phyloP scores from a whole-genome alignment of 2,888 invertebrate species.

The Copidosoma aretas region DNA sequence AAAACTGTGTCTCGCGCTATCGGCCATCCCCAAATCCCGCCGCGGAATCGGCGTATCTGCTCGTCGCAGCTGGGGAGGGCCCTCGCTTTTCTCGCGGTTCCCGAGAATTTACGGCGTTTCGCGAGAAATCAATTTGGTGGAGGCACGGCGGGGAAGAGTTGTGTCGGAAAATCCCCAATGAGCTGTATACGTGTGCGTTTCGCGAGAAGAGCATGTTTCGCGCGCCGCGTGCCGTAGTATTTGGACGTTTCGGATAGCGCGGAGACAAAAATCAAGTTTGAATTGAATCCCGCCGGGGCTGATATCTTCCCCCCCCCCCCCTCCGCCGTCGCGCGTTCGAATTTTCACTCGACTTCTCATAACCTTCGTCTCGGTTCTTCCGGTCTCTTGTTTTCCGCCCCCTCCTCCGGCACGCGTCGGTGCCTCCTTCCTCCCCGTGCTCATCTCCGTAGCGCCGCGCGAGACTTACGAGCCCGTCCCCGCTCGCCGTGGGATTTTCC shows the following conservation, averaged over 20 bases:
- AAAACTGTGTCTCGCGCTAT: slow-evolving; percentile 33
- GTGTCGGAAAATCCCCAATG: no score
- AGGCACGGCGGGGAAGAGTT: no score
- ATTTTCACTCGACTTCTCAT: slow-evolving; percentile 35
- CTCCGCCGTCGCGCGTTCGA: slow-evolving; percentile 31
- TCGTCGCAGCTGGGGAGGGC: no score
- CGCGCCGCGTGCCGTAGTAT: no score
- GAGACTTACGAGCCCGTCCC: slow-evolving; percentile 26
- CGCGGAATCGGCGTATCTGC: slow-evolving; percentile 25
- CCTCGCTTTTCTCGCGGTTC: slow-evolving; percentile 12
- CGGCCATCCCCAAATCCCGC: slow-evolving; percentile 30
- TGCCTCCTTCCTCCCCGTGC: slow-evolving; percentile 14
- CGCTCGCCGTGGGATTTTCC: slow-evolving; percentile 12
- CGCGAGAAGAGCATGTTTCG: no score
- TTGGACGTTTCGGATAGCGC: slow-evolving; percentile 59
- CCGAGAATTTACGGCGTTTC: neutral
- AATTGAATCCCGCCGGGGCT: slow-evolving; percentile 56
- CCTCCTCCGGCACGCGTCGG: neutral
- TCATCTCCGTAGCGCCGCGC: slow-evolving; percentile 19
- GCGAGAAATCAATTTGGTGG: no score
- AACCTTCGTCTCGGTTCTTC: neutral
- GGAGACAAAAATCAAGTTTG: slow-evolving; percentile 60
- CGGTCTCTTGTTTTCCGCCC: neutral
- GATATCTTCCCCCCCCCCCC: slow-evolving; percentile 43
- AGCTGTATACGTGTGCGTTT: no score